Conservation (phyloP, 2,113 vertebrate genomes). For the Nothocercus julius region DNA sequence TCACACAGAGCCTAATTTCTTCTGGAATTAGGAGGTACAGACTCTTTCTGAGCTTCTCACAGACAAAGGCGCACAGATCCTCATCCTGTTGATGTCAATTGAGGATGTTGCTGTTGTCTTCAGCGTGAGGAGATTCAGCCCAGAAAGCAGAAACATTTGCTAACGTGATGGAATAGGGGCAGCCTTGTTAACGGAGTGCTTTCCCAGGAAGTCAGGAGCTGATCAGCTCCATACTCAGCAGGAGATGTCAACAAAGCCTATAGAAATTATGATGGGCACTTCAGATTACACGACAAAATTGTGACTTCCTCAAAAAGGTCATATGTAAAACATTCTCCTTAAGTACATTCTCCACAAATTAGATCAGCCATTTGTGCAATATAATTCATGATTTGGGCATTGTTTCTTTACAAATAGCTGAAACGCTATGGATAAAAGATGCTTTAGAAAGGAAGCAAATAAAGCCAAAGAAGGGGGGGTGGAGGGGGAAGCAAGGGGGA, state of each 20-base stretch:
- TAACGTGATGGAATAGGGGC: neutral
- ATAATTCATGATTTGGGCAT: neutral
- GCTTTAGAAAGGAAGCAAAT: neutral
- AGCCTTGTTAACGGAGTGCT: constrained; percentile 6
- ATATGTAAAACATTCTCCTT: constrained; percentile 45
- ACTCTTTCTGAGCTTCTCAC: neutral
- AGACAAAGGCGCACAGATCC: neutral
- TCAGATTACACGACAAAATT: constrained; percentile 52
- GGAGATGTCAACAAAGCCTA: constrained; percentile 62
- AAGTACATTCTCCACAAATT: constrained; percentile 33
- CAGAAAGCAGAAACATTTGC: neutral
- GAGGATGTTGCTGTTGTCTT: neutral
- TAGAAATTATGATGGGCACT: constrained; percentile 48
- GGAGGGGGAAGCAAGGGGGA: too few relatives aligned
- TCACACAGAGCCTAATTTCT: neutral
- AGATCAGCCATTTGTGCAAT: neutral
- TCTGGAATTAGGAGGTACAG: neutral
- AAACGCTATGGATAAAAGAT: neutral
- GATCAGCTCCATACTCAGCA: constrained; percentile 21
- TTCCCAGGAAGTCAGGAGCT: constrained; percentile 59
- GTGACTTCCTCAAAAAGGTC: constrained; percentile 60
- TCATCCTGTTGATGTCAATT: neutral
- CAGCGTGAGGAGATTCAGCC: neutral
- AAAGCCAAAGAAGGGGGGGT: neutral
- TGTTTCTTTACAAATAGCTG: neutral